Percentiles rank a stretch among this genome's conserved stretches.
Evolutionary conservation across 2,113 vertebrate genomes (phyloP).

Genomic region (Heteronetta atricapilla): DNA sequence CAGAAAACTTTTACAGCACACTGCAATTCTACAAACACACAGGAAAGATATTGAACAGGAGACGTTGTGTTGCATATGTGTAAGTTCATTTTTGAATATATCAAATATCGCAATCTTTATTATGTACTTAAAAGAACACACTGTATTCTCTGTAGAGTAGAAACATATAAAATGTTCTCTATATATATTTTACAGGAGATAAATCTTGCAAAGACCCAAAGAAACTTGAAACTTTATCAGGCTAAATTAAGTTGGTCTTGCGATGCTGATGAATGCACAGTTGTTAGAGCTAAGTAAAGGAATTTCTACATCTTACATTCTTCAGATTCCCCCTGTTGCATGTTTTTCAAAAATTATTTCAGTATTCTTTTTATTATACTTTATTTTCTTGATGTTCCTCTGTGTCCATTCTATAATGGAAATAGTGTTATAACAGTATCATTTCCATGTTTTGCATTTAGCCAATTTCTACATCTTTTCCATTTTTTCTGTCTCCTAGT

Average conservation of each 20-base stretch:
- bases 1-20: not conserved
- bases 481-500: not conserved
- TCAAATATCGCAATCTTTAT: not conserved
- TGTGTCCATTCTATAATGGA: not conserved
- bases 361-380: not conserved
- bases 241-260: not conserved
- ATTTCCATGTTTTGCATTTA: not conserved
- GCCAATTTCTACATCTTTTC: not conserved
- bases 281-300: not conserved
- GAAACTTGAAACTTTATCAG: not conserved
- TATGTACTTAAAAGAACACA: not conserved
- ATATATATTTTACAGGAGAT: not conserved
- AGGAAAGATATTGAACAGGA: not conserved
- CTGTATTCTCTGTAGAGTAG: not conserved
- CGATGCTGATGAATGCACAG: not conserved
- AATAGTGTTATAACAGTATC: not conserved
- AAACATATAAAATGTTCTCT: not conserved
- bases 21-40: not conserved
- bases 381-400: not conserved
- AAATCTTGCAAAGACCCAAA: not conserved
- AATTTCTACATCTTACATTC: not conserved
- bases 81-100: not conserved
- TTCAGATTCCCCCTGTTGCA: not conserved
- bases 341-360: not conserved
- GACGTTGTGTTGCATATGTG: not conserved